These are phyloP conservation scores for Dinothrombium tinctorium DNA, from an alignment of 1,140 invertebrate genomes.

Conservation along the genomic window DNA sequence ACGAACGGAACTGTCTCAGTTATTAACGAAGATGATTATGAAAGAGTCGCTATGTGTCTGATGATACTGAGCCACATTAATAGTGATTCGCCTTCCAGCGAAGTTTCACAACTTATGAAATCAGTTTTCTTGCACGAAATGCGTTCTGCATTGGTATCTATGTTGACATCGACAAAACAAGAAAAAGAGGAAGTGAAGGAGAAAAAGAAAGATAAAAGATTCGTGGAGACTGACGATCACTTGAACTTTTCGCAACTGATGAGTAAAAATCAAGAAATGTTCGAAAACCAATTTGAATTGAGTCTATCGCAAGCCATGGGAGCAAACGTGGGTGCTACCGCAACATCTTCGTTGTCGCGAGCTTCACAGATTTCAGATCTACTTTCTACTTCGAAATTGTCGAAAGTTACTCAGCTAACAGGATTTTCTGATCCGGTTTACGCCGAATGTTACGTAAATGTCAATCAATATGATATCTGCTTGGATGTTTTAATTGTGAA, in stretches of 20 bases:
- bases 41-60: conserved; percentile 60
- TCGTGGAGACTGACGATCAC: conserved; percentile 10
- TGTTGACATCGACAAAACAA: conserved; percentile 7
- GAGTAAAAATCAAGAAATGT: conserved; percentile 5
- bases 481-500: conserved; percentile 94
- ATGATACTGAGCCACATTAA: conserved; percentile 19
- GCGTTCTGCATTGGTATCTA: conserved; percentile 6
- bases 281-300: conserved; percentile 44
- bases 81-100: background rate
- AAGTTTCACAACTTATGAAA: conserved; percentile 3
- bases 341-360: conserved; percentile 38
- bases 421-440: conserved; percentile 98
- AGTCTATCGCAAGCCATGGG: conserved; percentile 74
- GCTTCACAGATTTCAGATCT: conserved; percentile 18
- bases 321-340: conserved; percentile 29
- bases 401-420: conserved; percentile 81
- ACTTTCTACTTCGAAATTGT: conserved; percentile 16
- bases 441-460: conserved; percentile 93
- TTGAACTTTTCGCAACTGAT: conserved; percentile 10
- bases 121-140: conserved; percentile 8
- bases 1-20: conserved; percentile 19
- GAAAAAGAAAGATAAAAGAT: conserved; percentile 1
- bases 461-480: conserved; percentile 96
- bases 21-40: conserved; percentile 84
- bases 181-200: conserved; percentile 8